A percentile compares a stretch with the other conserved stretches of the same genome.
Evolutionary conservation across 2,888 invertebrate species (phyloP).

Genomic region (Ceraclea dissimilis): DNA sequence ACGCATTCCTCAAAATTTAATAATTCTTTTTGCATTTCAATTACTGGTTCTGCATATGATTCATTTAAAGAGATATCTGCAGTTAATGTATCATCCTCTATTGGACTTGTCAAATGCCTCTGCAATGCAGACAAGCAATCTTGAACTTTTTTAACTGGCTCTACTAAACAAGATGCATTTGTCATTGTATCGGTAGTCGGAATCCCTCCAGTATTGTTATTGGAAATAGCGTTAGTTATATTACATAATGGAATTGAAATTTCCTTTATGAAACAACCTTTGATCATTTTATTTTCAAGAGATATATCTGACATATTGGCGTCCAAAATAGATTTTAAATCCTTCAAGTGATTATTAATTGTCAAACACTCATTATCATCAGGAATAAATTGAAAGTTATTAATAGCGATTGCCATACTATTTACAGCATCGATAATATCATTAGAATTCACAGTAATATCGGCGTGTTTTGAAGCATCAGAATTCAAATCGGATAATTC

Average conservation of each 20-base stretch:
- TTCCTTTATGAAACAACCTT: neutral
- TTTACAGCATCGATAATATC: neutral
- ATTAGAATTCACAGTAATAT: neutral
- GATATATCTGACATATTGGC: neutral
- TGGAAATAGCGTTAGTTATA: neutral
- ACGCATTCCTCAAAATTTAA: constrained; percentile 32
- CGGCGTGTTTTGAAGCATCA: neutral
- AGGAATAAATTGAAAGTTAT: neutral
- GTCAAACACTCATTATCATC: neutral
- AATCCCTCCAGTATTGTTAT: neutral
- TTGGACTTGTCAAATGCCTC: constrained; percentile 34
- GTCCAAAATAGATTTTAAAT: neutral
- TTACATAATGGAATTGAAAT: neutral
- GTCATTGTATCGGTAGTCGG: neutral
- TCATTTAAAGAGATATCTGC: constrained; percentile 32
- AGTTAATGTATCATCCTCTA: constrained; percentile 34
- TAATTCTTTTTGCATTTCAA: constrained; percentile 38
- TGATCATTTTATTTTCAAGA: neutral
- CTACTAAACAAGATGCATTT: constrained; percentile 28
- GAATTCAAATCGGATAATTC: constrained; percentile 19
- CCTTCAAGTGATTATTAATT: neutral
- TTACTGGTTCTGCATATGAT: constrained; percentile 33
- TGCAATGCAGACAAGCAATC: constrained; percentile 35
- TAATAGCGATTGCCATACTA: neutral
- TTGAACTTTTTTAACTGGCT: constrained; percentile 31